A percentile compares a stretch with the other conserved stretches of the same genome.
These are phyloP conservation scores for Poeciliopsis paucimaculata DNA, from an alignment of 2,797 vertebrate species.

Conservation along the genomic window DNA sequence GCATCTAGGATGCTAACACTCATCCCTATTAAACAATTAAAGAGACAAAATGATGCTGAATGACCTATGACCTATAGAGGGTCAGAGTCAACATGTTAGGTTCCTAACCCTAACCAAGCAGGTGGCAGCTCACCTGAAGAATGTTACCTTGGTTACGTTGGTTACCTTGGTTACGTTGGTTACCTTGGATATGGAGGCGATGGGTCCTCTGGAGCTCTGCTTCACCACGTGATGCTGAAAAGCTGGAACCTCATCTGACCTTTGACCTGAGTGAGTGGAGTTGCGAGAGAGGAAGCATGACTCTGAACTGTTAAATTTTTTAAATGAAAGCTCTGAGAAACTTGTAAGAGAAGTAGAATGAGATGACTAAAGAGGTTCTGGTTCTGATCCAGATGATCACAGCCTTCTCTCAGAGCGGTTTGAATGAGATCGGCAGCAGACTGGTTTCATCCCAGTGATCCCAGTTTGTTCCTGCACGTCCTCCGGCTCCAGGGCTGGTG, in stretches of 20 bases:
- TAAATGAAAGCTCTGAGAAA: background rate
- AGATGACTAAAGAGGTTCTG: background rate
- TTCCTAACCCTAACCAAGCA: conserved; percentile 66
- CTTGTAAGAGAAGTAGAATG: background rate
- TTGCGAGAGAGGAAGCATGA: background rate
- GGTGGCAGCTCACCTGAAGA: conserved; percentile 75
- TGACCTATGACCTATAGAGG: background rate
- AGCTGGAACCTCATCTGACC: conserved; percentile 87
- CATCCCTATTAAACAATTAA: too few relatives aligned
- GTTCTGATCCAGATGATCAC: background rate
- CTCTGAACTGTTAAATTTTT: background rate
- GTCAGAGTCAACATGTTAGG: background rate
- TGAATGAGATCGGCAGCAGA: background rate
- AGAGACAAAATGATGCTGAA: too few relatives aligned
- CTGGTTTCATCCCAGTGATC: background rate
- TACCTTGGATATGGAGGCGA: conserved; percentile 41
- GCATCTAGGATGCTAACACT: too few relatives aligned
- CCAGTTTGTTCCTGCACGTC: background rate
- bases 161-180: too few relatives aligned
- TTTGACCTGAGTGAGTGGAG: conserved; percentile 80
- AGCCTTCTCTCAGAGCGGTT: background rate
- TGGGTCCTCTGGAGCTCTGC: conserved; percentile 84
- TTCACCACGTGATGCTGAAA: conserved; percentile 87
- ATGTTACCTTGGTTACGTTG: conserved; percentile 12
- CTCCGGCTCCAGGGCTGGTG: background rate